Conservation (phyloP, 1,140 invertebrate genomes). For the Elymnias hypermnestra region DNA sequence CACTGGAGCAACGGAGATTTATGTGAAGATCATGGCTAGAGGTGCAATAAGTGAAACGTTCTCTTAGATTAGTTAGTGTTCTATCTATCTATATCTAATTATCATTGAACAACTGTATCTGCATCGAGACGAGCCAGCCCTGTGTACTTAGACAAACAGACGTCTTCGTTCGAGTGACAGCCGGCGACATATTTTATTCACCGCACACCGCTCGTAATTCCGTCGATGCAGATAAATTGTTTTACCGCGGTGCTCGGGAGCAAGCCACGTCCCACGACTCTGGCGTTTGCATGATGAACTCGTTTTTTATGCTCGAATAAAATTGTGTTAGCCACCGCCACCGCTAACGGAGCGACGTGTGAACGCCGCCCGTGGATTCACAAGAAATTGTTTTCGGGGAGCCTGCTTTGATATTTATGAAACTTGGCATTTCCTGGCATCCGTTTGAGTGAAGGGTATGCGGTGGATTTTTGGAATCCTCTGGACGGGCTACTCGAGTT, state of each 20-base stretch:
- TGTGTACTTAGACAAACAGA: conserved; percentile 31
- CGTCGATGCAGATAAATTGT: conserved; percentile 75
- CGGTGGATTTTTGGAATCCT: conserved; percentile 42
- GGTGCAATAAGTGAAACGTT: no score
- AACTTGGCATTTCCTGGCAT: conserved; percentile 51
- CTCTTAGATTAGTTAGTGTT: no score
- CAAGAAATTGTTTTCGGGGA: conserved; percentile 64
- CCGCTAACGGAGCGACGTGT: conserved; percentile 47
- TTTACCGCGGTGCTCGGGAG: conserved; percentile 64
- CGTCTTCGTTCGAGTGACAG: conserved; percentile 58
- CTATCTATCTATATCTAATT: no score
- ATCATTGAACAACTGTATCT: no score
- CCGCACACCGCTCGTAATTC: conserved; percentile 61
- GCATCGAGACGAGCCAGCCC: conserved; percentile 40
- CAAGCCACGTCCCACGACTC: conserved; percentile 60
- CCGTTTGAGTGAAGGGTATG: conserved; percentile 57
- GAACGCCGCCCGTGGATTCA: conserved; percentile 45
- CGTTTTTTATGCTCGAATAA: conserved; percentile 73
- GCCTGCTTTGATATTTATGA: conserved; percentile 73
- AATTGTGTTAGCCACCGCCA: conserved; percentile 68
- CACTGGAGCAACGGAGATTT: no score
- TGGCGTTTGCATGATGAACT: conserved; percentile 73
- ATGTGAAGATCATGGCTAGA: no score
- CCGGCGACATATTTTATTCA: conserved; percentile 74
- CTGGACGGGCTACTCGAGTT: conserved; percentile 32